Evolutionary conservation across 2,888 invertebrate genomes (phyloP).

Genomic region (Drosophila robusta): DNA sequence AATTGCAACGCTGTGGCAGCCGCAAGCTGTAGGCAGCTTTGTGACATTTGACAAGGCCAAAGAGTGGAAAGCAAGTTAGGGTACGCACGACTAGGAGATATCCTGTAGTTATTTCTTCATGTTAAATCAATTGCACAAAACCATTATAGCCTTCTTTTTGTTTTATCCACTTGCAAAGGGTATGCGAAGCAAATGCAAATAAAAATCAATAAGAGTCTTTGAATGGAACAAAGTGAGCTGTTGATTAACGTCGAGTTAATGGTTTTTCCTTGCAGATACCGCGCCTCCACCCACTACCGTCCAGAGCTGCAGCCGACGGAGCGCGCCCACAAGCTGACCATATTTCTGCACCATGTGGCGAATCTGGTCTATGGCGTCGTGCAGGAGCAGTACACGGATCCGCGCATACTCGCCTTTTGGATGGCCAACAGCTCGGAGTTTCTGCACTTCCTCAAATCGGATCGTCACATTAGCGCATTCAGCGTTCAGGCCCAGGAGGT

Average conservation of each 20-base stretch:
- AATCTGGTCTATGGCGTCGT: constrained; percentile 93
- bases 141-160: no score
- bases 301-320: constrained; percentile 96
- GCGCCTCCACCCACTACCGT: constrained; percentile 97
- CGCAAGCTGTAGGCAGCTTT: constrained; percentile 8
- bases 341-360: constrained; percentile 95
- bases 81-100: not conserved
- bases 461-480: constrained; percentile 96
- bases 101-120: not conserved
- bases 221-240: constrained; percentile 1
- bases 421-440: constrained; percentile 99
- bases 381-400: constrained; percentile 94
- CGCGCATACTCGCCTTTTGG: constrained; percentile 96
- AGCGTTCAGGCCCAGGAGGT: constrained; percentile 97
- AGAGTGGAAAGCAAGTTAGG: not conserved
- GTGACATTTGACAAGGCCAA: constrained; percentile 45
- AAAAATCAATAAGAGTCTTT: not conserved
- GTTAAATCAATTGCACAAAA: no score
- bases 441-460: constrained; percentile 97
- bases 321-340: constrained; percentile 95
- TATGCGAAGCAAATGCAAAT: not conserved
- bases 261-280: constrained; percentile 87
- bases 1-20: constrained; percentile 18
- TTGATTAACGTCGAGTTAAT: constrained; percentile 4
- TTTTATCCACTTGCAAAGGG: no score